These are phyloP conservation scores for Leuciscus idus DNA, from an alignment of 2,113 vertebrate genomes.

Conservation along the genomic window DNA sequence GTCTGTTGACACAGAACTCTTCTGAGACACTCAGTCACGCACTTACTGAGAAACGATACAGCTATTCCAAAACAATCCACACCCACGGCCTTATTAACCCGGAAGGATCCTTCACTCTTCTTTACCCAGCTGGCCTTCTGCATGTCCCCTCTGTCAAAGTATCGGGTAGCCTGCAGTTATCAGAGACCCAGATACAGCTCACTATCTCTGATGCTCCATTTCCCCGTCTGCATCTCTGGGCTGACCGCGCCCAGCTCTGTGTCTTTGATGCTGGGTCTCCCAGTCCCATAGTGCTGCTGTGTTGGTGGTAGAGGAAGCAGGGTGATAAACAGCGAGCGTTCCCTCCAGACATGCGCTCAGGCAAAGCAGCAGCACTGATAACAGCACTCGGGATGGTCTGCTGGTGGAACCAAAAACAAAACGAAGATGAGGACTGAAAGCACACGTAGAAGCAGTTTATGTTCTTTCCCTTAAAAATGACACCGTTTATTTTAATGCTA, in stretches of 20 bases:
- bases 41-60: neutral
- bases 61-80: conserved; percentile 17
- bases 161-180: conserved; percentile 11
- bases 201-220: conserved; percentile 48
- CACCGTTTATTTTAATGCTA: neutral
- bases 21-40: neutral
- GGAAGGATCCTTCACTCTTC: conserved; percentile 15
- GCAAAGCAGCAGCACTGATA: conserved; percentile 7
- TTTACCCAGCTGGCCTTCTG: neutral
- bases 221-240: conserved; percentile 39
- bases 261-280: conserved; percentile 21
- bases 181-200: conserved; percentile 33
- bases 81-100: neutral
- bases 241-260: neutral
- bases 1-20: conserved; percentile 14
- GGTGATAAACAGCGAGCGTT: conserved; percentile 22
- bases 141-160: neutral
- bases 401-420: conserved; percentile 1
- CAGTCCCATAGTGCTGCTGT: conserved; percentile 24
- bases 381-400: conserved; percentile 9
- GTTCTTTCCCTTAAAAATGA: neutral
- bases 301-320: conserved; percentile 19
- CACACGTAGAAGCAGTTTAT: neutral
- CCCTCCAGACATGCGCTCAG: conserved; percentile 16
- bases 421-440: neutral